These are phyloP conservation scores for Temnothorax ravouxi DNA, from an alignment of 2,888 invertebrate genomes.

Conservation along the genomic window DNA sequence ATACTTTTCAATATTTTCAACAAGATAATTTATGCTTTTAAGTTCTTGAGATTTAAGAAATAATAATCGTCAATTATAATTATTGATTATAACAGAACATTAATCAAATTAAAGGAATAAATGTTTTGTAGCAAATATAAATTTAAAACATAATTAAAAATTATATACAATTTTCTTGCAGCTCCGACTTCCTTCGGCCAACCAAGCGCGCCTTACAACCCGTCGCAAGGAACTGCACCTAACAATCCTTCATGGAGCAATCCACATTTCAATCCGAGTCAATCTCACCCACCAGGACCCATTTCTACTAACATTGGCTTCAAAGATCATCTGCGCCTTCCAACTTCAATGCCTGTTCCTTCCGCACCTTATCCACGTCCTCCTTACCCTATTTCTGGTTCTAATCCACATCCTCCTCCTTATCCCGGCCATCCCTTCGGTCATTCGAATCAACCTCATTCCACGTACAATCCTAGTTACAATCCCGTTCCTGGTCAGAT, in stretches of 20 bases:
- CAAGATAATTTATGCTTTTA: not conserved
- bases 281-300: constrained; percentile 9
- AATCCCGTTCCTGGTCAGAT: constrained; percentile 13
- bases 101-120: not conserved
- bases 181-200: constrained; percentile 42
- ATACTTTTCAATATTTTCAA: not conserved
- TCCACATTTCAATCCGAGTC: constrained; percentile 39
- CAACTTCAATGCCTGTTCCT: constrained; percentile 37
- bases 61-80: not conserved
- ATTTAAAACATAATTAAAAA: not conserved
- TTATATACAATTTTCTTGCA: constrained; percentile 12
- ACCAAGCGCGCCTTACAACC: not conserved
- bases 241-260: constrained; percentile 57
- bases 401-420: not conserved
- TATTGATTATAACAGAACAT: constrained; percentile 2
- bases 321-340: constrained; percentile 59
- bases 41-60: not conserved
- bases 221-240: constrained; percentile 6
- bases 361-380: constrained; percentile 20
- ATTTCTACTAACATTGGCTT: constrained; percentile 63
- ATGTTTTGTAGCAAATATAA: not conserved
- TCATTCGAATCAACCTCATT: constrained; percentile 28
- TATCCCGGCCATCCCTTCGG: not conserved
- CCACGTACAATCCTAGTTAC: not conserved
- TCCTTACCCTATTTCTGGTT: constrained; percentile 19